phyloP scores from a whole-genome alignment of 1,140 invertebrate genomes.

The Carposina sasakii region DNA sequence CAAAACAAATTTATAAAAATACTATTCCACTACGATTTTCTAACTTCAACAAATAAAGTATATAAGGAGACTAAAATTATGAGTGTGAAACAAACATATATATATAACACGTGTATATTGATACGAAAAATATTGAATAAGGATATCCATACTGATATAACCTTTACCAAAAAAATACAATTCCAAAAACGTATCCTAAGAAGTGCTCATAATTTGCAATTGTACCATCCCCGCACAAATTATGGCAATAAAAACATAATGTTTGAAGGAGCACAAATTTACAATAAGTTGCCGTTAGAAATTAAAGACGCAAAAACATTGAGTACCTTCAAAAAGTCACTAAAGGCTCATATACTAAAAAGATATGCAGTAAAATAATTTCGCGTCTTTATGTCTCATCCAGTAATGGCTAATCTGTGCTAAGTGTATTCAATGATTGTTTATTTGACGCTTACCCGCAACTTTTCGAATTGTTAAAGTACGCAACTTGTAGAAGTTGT shows the following conservation, averaged over 20 bases:
- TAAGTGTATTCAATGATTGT: too few relatives aligned
- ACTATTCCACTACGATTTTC: conserved; percentile 12
- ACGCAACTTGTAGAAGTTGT: too few relatives aligned
- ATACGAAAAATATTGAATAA: conserved; percentile 14
- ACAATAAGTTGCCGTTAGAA: background rate
- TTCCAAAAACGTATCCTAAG: background rate
- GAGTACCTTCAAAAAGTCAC: background rate
- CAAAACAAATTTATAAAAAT: conserved; percentile 22
- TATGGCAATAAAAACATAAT: background rate
- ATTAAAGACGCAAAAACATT: background rate
- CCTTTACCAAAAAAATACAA: background rate
- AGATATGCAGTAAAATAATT: too few relatives aligned
- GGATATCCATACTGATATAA: conserved; percentile 8
- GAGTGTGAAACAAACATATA: conserved; percentile 15
- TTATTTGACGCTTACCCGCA: too few relatives aligned
- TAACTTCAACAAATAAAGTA: conserved; percentile 11
- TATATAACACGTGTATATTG: conserved; percentile 14
- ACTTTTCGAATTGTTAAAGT: too few relatives aligned
- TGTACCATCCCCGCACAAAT: background rate
- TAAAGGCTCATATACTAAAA: background rate
- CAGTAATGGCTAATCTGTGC: too few relatives aligned
- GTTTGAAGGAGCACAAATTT: conserved; percentile 1
- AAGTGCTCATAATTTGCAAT: background rate
- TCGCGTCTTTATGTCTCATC: too few relatives aligned
- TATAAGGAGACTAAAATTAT: conserved; percentile 18